Evolutionary conservation across 2,797 vertebrate species (phyloP), one percentile per base, ranked within the genome.

Genomic region (Characodon lateralis): DNA sequence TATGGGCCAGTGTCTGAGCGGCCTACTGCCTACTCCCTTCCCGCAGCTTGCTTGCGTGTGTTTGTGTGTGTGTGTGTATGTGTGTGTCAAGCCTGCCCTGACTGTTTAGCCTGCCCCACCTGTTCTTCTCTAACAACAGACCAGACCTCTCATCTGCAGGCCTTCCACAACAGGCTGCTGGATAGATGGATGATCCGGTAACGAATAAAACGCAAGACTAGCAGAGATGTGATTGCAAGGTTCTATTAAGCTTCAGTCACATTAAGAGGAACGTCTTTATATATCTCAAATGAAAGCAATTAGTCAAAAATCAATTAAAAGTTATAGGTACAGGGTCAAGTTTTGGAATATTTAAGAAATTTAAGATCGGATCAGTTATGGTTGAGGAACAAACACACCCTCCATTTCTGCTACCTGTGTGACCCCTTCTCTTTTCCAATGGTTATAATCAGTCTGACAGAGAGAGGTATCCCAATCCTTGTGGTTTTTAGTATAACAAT

Each of bases 21-120:
- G 81, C 87, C 82, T 89, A 88, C 88, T 88, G 89, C 82, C 87
- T 88, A 87, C 85, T 87, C 87, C 83, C 82, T 89, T 85, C 85
- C 86, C 83, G 84, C 88, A 91, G 85, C 82, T 77, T 83, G 82
- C 22, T 2, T 73, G 80, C 71, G 78, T 85, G 74, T 82, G 84
- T 78, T 77, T 79, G 81, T 85, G 72, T 46, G 63, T 58, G 69
- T 79, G 72, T 56, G 81, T 81, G 82, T 82, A 83, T 81, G 69
- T 78, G 69, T 69, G 78, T 26, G 72, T 89, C 76, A 84, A 10
- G 71, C 77, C 74, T 78, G 72, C 53, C 73, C 75, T 90, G 88
- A 88, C 89, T 89, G 89, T 93, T 94, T 91, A 39, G 89, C 83
- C 84, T 26, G 2, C 86, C 88, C 95, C 95, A 96, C 95, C 96